These are phyloP conservation scores for Aricia agestis DNA, from an alignment of 1,140 invertebrate species.

Conservation along the genomic window DNA sequence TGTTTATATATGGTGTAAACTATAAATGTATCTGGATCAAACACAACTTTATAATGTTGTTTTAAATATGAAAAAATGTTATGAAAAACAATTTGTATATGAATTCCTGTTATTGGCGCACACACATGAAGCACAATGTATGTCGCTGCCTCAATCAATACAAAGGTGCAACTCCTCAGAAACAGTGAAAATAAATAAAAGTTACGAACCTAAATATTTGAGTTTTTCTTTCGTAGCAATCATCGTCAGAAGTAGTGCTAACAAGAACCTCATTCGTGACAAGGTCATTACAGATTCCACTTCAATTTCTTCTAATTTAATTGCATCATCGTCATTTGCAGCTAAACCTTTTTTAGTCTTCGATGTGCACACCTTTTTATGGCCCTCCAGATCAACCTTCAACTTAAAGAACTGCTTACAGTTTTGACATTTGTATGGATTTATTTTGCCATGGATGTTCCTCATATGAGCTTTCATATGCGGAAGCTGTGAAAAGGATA, in stretches of 20 bases:
- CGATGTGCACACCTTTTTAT: conserved; percentile 75
- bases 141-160: conserved; percentile 48
- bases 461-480: conserved; percentile 90
- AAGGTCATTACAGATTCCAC: conserved; percentile 79
- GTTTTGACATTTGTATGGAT: conserved; percentile 83
- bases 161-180: conserved; percentile 47
- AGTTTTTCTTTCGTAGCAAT: conserved; percentile 87
- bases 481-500: conserved; percentile 86
- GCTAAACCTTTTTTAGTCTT: conserved; percentile 37
- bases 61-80: conserved; percentile 35
- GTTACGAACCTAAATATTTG: conserved; percentile 83
- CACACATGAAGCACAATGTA: conserved; percentile 66
- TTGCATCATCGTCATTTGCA: conserved; percentile 53
- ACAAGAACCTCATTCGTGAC: conserved; percentile 84
- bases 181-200: conserved; percentile 34
- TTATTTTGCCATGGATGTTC: conserved; percentile 85
- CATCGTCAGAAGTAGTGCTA: conserved; percentile 87
- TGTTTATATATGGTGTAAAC: conserved; percentile 43
- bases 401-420: conserved; percentile 86
- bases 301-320: conserved; percentile 48
- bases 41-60: conserved; percentile 19
- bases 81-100: conserved; percentile 39
- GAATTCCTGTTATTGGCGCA: conserved; percentile 57
- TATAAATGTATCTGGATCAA: conserved; percentile 23
- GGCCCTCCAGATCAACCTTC: conserved; percentile 82